phyloP scores from a whole-genome alignment of 2,113 vertebrate genomes.

The Prinia subflava region DNA sequence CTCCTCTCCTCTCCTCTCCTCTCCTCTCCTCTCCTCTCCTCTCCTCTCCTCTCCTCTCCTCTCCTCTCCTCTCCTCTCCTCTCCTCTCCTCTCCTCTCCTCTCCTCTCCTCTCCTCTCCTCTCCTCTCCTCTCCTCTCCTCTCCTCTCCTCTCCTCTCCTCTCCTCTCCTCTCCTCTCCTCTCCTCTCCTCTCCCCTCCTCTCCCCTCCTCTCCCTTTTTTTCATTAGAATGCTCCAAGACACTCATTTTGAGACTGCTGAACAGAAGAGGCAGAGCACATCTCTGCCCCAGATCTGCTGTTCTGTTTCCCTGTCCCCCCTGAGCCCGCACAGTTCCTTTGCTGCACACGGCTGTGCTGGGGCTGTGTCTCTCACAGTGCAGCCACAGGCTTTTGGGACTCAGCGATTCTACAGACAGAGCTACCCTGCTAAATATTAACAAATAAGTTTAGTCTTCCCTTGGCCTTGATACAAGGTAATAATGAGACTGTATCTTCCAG shows the following conservation, averaged over 20 bases:
- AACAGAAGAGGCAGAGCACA: not conserved
- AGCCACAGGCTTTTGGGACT: not conserved
- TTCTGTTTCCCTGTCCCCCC: not conserved
- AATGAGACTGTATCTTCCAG: slow-evolving; percentile 17
- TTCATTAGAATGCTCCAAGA: not conserved
- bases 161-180: too few relatives aligned
- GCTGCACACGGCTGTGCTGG: not conserved
- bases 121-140: too few relatives aligned
- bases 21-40: rapidly evolving
- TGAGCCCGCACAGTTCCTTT: not conserved
- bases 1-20: too few relatives aligned
- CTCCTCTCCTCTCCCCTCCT: too few relatives aligned
- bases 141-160: too few relatives aligned
- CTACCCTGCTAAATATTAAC: not conserved
- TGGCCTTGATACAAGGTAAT: not conserved
- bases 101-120: rapidly evolving
- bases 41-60: too few relatives aligned
- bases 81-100: too few relatives aligned
- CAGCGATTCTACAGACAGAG: not conserved
- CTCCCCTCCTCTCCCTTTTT: too few relatives aligned
- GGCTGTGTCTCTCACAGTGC: rapidly evolving
- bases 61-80: rapidly evolving
- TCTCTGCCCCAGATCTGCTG: not conserved
- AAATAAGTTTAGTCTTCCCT: not conserved
- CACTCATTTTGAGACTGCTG: not conserved